Conservation (phyloP, 2,797 vertebrate species). For the Pseudocheirus occidentalis region DNA sequence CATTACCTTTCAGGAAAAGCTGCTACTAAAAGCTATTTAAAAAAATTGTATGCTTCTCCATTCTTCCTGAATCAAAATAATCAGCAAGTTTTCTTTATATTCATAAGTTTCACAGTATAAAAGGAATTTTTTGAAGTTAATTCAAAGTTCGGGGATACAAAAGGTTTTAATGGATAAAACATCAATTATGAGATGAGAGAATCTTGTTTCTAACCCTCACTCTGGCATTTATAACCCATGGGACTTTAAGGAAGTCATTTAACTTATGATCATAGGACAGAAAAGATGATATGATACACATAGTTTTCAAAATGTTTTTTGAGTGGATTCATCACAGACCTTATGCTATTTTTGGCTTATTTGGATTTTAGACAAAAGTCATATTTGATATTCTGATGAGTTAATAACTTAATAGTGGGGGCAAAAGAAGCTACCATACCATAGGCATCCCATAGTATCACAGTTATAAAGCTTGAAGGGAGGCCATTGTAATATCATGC, state of each 20-base stretch:
- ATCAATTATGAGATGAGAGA: not conserved
- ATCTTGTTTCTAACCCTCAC: not conserved
- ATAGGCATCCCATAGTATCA: not conserved
- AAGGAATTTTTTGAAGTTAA: not conserved
- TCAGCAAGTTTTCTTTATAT: not conserved
- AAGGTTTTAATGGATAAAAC: not conserved
- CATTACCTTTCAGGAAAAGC: not conserved
- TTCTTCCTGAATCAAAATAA: not conserved
- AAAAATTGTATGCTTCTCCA: not conserved
- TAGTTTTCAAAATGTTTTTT: not conserved
- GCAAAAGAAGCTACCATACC: not conserved
- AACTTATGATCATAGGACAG: not conserved
- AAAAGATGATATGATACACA: not conserved
- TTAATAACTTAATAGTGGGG: not conserved
- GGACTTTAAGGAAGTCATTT: not conserved
- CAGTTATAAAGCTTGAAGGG: not conserved
- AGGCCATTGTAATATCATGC: no score
- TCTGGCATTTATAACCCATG: not conserved
- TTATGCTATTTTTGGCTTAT: not conserved
- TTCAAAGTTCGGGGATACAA: not conserved
- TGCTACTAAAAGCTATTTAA: not conserved
- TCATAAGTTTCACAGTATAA: not conserved
- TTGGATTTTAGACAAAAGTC: not conserved
- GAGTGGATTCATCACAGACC: not conserved
- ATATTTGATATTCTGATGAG: not conserved